Evolutionary conservation across 2,113 vertebrate species (phyloP).

Genomic region (Natator depressus): DNA sequence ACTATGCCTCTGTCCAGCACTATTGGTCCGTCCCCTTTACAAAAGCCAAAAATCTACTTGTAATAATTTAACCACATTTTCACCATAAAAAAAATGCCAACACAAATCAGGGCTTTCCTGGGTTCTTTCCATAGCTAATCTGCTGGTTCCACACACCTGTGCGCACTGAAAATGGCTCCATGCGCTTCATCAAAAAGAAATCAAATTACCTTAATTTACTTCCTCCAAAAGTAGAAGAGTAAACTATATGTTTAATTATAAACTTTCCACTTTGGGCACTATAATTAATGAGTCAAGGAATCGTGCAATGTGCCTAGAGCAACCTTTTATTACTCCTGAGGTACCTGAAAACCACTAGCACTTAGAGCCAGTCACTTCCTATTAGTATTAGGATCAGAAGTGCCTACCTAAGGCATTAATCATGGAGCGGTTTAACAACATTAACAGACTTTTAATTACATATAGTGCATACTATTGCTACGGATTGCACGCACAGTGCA

Average conservation of each 20-base stretch:
- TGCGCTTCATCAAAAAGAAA: constrained; percentile 68
- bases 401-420: constrained; percentile 77
- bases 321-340: constrained; percentile 77
- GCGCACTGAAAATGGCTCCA: constrained; percentile 36
- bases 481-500: background rate
- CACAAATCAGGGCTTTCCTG: fast-evolving
- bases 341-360: constrained; percentile 37
- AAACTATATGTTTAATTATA: constrained; percentile 83
- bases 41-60: fast-evolving
- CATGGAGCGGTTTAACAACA: constrained; percentile 26
- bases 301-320: constrained; percentile 71
- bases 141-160: constrained; percentile 43
- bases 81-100: background rate
- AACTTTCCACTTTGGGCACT: constrained; percentile 80
- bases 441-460: constrained; percentile 74
- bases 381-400: constrained; percentile 75
- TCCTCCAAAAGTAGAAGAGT: constrained; percentile 69
- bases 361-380: constrained; percentile 73
- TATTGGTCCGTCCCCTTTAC: background rate
- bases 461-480: background rate
- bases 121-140: background rate
- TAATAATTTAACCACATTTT: background rate
- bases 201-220: constrained; percentile 78
- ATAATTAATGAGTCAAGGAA: constrained; percentile 84
- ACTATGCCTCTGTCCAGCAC: background rate